Conservation (phyloP, 1,140 invertebrate genomes). For the Drosophila takahashii region DNA sequence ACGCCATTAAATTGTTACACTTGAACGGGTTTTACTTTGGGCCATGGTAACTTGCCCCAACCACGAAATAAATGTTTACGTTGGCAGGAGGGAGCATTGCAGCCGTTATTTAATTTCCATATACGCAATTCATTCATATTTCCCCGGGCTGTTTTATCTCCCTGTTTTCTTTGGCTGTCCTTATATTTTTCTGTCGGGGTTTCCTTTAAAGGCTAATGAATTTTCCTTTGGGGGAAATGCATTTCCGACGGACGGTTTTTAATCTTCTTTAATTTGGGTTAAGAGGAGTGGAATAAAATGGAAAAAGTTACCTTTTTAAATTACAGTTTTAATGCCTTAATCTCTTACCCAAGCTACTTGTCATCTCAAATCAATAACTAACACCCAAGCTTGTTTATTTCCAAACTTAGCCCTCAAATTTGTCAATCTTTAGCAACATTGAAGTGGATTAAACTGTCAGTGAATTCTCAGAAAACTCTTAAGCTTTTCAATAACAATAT, state of each 20-base stretch:
- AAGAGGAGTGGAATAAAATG: neutral
- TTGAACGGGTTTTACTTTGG: constrained; percentile 82
- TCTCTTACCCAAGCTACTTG: neutral
- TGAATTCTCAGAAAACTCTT: neutral
- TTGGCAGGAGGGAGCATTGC: constrained; percentile 26
- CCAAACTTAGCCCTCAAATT: neutral
- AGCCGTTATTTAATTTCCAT: constrained; percentile 73
- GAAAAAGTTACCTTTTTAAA: too few species aligned
- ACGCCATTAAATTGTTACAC: constrained; percentile 83
- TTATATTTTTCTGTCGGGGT: constrained; percentile 37
- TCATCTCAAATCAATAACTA: neutral
- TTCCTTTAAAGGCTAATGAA: constrained; percentile 12
- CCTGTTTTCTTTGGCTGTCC: constrained; percentile 13
- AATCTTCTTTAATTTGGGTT: neutral
- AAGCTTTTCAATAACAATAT: constrained; percentile 31
- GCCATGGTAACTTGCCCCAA: constrained; percentile 65
- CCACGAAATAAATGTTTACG: constrained; percentile 38
- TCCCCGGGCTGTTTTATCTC: constrained; percentile 31
- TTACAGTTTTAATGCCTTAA: neutral
- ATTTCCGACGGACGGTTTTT: neutral
- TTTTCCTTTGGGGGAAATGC: constrained; percentile 6
- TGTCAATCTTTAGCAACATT: neutral
- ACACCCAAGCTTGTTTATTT: neutral
- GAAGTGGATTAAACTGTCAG: constrained; percentile 17
- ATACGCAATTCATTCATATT: constrained; percentile 77